These are phyloP conservation scores for Athene cunicularia DNA, from an alignment of 2,113 vertebrate genomes.

Conservation along the genomic window DNA sequence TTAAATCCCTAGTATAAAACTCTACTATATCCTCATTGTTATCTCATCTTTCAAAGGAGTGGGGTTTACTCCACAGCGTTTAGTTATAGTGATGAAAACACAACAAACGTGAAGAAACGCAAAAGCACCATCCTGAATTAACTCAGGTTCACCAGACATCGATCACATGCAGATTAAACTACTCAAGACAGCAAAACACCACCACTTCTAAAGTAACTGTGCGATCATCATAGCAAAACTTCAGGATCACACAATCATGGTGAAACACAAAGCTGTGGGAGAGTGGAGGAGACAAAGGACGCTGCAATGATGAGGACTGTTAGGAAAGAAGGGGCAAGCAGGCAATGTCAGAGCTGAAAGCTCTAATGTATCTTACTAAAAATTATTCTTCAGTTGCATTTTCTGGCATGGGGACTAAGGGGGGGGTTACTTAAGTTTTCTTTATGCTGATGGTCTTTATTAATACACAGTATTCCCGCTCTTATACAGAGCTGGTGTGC, in stretches of 20 bases:
- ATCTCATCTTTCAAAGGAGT: background rate
- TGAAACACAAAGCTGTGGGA: background rate
- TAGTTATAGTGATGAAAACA: background rate
- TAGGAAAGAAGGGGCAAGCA: background rate
- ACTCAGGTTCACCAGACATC: background rate
- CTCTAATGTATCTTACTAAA: too few relatives aligned
- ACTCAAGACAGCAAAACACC: background rate
- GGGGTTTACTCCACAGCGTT: background rate
- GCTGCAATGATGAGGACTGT: background rate
- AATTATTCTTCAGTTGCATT: background rate
- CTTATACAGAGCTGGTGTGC: too few relatives aligned
- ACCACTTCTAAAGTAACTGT: background rate
- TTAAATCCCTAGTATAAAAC: background rate
- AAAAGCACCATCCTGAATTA: background rate
- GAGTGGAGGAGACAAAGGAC: background rate
- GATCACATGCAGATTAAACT: background rate
- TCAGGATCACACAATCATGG: background rate
- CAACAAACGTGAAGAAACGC: fast-evolving
- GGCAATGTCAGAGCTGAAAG: background rate
- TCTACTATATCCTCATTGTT: background rate
- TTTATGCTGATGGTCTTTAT: background rate
- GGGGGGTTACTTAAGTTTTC: background rate
- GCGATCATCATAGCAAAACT: background rate
- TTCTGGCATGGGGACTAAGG: background rate
- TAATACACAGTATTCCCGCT: background rate